Percentiles rank a stretch among this genome's conserved stretches.
phyloP scores from a whole-genome alignment of 1,140 invertebrate species.

The Drosophila persimilis region DNA sequence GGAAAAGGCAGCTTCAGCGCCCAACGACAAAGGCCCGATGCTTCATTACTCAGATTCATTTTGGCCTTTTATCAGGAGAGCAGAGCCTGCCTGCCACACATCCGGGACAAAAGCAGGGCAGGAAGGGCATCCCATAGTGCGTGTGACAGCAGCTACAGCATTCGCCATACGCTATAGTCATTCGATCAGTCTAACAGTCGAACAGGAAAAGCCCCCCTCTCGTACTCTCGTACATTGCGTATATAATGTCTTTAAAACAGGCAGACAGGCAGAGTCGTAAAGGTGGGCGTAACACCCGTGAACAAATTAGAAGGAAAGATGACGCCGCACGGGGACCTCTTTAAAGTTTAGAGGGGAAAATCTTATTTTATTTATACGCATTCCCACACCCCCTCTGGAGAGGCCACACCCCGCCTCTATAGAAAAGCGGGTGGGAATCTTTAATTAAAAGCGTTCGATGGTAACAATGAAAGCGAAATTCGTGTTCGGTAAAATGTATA shows the following conservation, averaged over 20 bases:
- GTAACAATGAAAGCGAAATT: slow-evolving; percentile 47
- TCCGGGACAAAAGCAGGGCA: slow-evolving; percentile 5
- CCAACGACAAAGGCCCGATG: slow-evolving; percentile 19
- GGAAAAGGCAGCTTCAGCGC: neutral
- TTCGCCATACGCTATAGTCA: too few species aligned
- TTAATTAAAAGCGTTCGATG: slow-evolving; percentile 30
- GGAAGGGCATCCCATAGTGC: neutral
- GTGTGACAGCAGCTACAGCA: neutral
- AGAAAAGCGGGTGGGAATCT: slow-evolving; percentile 35
- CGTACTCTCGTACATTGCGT: neutral
- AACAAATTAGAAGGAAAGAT: slow-evolving; percentile 17
- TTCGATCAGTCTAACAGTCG: too few species aligned
- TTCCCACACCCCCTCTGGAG: slow-evolving; percentile 3
- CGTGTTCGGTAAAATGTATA: slow-evolving; percentile 41
- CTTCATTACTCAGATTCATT: slow-evolving; percentile 26
- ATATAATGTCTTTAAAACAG: slow-evolving; percentile 17
- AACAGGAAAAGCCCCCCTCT: too few species aligned
- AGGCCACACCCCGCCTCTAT: too few species aligned
- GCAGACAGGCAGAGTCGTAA: neutral
- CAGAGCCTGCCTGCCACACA: neutral
- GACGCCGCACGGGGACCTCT: slow-evolving; percentile 16
- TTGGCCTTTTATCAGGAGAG: slow-evolving; percentile 23
- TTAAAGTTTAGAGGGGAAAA: slow-evolving; percentile 50
- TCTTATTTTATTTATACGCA: slow-evolving; percentile 46
- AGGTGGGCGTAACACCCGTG: slow-evolving; percentile 3